Evolutionary conservation across 2,888 invertebrate species (phyloP).

Genomic region (Leptopterna dolabrata): DNA sequence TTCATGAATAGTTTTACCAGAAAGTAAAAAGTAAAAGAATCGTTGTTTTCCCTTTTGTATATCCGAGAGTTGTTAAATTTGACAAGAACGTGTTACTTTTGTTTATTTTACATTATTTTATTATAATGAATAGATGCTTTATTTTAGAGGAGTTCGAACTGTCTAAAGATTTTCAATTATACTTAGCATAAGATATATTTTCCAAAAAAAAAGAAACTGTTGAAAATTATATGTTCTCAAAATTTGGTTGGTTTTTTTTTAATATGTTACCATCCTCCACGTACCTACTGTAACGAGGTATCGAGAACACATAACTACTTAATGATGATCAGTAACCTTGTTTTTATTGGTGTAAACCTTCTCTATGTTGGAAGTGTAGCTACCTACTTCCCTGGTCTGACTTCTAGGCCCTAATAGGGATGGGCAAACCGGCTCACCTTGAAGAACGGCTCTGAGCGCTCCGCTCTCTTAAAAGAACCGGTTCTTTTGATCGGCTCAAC

Average conservation of each 20-base stretch:
- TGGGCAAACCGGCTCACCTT: too few species aligned
- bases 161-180: constrained; percentile 60
- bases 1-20: constrained; percentile 15
- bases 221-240: constrained; percentile 61
- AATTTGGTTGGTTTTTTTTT: constrained; percentile 37
- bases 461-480: too few species aligned
- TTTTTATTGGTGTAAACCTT: too few species aligned
- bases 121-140: constrained; percentile 59
- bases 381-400: too few species aligned
- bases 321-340: too few species aligned
- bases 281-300: too few species aligned
- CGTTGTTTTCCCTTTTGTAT: constrained; percentile 56
- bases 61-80: constrained; percentile 60
- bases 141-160: constrained; percentile 60
- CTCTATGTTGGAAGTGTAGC: too few species aligned
- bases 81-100: constrained; percentile 58
- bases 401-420: too few species aligned
- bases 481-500: too few species aligned
- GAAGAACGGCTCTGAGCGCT: too few species aligned
- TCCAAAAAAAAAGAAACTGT: constrained; percentile 60
- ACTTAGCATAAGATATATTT: constrained; percentile 60
- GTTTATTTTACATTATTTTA: constrained; percentile 59
- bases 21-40: neutral
- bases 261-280: too few species aligned
- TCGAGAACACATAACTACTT: too few species aligned